Percentiles rank a stretch among this genome's conserved stretches.
These are phyloP conservation scores for Brachystomella parvula DNA, from an alignment of 1,140 invertebrate species.

Conservation along the genomic window DNA sequence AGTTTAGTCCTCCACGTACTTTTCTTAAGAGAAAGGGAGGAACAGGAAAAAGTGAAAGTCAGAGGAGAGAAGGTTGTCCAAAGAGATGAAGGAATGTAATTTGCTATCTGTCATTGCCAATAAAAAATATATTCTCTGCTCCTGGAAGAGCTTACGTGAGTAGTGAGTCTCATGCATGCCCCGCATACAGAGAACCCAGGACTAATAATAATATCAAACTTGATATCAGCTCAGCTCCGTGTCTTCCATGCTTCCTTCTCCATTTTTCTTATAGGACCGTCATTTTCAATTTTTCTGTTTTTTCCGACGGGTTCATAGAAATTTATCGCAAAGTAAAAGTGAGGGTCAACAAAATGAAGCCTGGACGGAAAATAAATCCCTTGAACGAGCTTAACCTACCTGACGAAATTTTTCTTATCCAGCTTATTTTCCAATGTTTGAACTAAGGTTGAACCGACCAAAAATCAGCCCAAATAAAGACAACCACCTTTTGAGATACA, in stretches of 20 bases:
- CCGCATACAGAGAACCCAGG: background rate
- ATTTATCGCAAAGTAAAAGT: background rate
- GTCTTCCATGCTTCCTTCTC: background rate
- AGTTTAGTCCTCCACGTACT: too few relatives aligned
- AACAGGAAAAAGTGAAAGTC: slow-evolving; percentile 15
- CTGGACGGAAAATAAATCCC: too few relatives aligned
- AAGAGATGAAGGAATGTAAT: slow-evolving; percentile 24
- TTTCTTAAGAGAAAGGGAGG: background rate
- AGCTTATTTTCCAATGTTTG: too few relatives aligned
- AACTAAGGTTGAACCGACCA: too few relatives aligned
- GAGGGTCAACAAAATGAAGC: too few relatives aligned
- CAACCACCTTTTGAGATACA: too few relatives aligned
- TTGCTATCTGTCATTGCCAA: slow-evolving; percentile 30
- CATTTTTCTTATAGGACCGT: background rate
- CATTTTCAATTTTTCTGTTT: background rate
- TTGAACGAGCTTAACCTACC: too few relatives aligned
- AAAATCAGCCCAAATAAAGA: too few relatives aligned
- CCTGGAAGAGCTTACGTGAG: background rate
- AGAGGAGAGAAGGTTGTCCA: slow-evolving; percentile 22
- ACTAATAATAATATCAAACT: background rate
- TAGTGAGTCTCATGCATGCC: background rate
- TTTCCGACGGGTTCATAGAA: background rate
- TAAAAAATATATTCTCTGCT: slow-evolving; percentile 16
- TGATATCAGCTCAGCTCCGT: background rate
- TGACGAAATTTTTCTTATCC: too few relatives aligned